Conservation (phyloP, 2,797 vertebrate species). For the Acanthurus tractus region DNA sequence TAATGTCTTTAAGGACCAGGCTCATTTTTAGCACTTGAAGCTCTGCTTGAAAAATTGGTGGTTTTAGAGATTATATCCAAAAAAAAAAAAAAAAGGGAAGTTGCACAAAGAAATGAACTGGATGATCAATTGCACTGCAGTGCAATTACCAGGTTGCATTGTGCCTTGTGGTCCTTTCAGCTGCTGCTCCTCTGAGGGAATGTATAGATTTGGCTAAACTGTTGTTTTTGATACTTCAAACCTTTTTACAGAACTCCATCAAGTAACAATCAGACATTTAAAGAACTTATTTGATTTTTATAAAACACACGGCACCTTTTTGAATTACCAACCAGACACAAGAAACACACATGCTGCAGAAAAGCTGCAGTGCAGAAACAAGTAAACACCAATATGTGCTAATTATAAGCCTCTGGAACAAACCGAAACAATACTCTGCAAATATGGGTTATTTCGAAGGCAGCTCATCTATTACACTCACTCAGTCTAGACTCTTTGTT, state of each 20-base stretch:
- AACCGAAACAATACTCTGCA: slow-evolving; percentile 27
- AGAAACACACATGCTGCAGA: slow-evolving; percentile 8
- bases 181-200: slow-evolving; percentile 13
- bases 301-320: slow-evolving; percentile 17
- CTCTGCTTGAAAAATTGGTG: not conserved
- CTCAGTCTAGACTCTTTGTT: too few relatives aligned
- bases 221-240: slow-evolving; percentile 18
- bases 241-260: slow-evolving; percentile 27
- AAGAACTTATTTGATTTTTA: slow-evolving; percentile 3
- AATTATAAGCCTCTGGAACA: slow-evolving; percentile 52
- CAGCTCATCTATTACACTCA: not conserved
- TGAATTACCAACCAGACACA: not conserved
- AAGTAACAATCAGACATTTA: slow-evolving; percentile 10
- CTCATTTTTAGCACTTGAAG: not conserved
- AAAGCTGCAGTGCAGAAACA: slow-evolving; percentile 22
- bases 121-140: slow-evolving; percentile 57
- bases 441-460: slow-evolving; percentile 31
- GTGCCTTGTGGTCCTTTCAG: slow-evolving; percentile 13
- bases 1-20: slow-evolving; percentile 2
- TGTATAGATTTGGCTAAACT: slow-evolving; percentile 12
- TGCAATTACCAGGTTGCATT: slow-evolving; percentile 51
- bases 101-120: slow-evolving; percentile 26
- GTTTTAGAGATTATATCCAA: not conserved
- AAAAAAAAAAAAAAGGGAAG: slow-evolving; percentile 28
- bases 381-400: slow-evolving; percentile 17